Conservation (phyloP, 2,888 invertebrate genomes). For the Mantis religiosa region DNA sequence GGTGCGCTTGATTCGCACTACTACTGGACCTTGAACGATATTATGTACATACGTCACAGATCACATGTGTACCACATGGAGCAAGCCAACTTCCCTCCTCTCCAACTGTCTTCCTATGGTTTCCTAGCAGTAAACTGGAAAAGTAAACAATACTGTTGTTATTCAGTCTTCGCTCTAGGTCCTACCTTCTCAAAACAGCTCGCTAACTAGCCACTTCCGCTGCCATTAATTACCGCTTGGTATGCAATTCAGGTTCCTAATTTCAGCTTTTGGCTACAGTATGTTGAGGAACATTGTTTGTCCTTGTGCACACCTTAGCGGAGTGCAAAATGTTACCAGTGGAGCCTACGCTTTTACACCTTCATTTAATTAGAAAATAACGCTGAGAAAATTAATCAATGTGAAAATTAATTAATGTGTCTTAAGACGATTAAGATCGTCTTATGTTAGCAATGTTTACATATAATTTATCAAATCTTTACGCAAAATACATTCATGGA, state of each 20-base stretch:
- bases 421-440: too few species aligned
- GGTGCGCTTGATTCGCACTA: not conserved
- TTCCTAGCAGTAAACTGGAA: not conserved
- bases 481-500: too few species aligned
- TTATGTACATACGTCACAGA: not conserved
- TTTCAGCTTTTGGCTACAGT: too few species aligned
- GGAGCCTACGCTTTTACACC: too few species aligned
- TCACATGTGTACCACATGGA: not conserved
- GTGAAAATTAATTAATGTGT: too few species aligned
- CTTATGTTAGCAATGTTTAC: too few species aligned
- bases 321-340: too few species aligned
- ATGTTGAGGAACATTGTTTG: too few species aligned
- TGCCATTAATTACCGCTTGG: not conserved
- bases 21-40: not conserved
- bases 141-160: not conserved
- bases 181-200: not conserved
- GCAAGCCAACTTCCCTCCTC: not conserved
- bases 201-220: not conserved
- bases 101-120: not conserved
- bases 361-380: too few species aligned
- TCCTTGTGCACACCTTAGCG: too few species aligned
- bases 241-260: not conserved
- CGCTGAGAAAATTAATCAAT: too few species aligned
- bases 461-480: too few species aligned
- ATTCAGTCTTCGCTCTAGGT: not conserved